A percentile compares a stretch with the other conserved stretches of the same genome.
Evolutionary conservation across 2,888 invertebrate genomes (phyloP).

Genomic region (Dolichomitus sp.): DNA sequence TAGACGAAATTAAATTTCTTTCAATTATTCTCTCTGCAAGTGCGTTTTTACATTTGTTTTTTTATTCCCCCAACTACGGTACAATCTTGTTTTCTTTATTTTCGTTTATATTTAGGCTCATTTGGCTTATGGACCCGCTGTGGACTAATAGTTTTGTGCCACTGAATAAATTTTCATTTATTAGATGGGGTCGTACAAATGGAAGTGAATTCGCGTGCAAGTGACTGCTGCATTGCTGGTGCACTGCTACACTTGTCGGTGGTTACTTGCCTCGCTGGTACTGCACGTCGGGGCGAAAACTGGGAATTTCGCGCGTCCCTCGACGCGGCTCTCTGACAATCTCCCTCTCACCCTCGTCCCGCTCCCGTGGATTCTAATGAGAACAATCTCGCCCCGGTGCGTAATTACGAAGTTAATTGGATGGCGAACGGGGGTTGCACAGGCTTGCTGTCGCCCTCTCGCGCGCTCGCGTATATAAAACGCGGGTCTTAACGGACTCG

Average conservation of each 20-base stretch:
- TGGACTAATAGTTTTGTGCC: slow-evolving; percentile 28
- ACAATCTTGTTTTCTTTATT: no score
- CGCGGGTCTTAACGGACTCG: slow-evolving; percentile 69
- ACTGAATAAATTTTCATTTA: slow-evolving; percentile 48
- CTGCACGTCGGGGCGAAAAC: neutral
- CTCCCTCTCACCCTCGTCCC: slow-evolving; percentile 57
- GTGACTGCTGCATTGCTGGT: slow-evolving; percentile 31
- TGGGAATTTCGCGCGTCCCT: slow-evolving; percentile 27
- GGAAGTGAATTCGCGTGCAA: slow-evolving; percentile 48
- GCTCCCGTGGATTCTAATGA: slow-evolving; percentile 75
- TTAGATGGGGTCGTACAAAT: slow-evolving; percentile 11
- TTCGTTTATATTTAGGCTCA: neutral
- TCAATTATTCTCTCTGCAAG: neutral
- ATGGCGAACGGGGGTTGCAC: slow-evolving; percentile 69
- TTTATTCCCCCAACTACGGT: no score
- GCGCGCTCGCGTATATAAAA: slow-evolving; percentile 47
- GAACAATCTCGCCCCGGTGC: slow-evolving; percentile 75
- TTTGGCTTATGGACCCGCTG: neutral
- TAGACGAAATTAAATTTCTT: neutral
- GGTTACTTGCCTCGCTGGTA: slow-evolving; percentile 10
- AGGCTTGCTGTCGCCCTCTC: slow-evolving; percentile 44
- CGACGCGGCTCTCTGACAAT: slow-evolving; percentile 26
- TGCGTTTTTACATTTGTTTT: neutral
- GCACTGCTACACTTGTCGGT: slow-evolving; percentile 39
- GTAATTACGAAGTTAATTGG: slow-evolving; percentile 80